Evolutionary conservation across 2,888 invertebrate species (phyloP), one percentile per base, ranked within the genome.

Genomic region (Halictus quadricinctus): DNA sequence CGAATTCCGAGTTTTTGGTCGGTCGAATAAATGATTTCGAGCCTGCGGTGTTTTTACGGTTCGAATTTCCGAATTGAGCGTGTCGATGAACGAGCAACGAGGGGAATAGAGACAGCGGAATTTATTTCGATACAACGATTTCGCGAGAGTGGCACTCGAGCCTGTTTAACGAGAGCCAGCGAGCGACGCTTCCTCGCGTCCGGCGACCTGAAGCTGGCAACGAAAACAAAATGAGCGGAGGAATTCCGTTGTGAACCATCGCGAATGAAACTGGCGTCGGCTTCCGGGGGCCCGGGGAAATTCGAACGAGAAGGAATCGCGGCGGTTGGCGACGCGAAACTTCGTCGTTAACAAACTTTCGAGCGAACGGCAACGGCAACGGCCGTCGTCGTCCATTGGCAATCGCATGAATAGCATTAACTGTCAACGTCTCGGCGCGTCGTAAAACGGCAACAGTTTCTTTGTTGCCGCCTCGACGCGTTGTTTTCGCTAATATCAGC

Each of bases 361-460:
- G 21, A 54, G 21, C 58, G 69, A 54, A 13, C 5, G 76, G 18
- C 72, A 64, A 72, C 54, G 41, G 25, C 75, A 43, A 60, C 48
- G 50, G 21, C 8, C 8, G 21, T 21, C 21, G 21, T 21, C 18
- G 18, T 18, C 21, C 72, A 85, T 77, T 60, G 79, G 72, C 60
- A 25, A 13, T 60, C n/a, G 46, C 46, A 60, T 74, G 86, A 86
- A 85, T 85, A 72, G 66, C 69, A 85, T 86, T 85, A 78, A 54
- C 80, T 73, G 86, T 81, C 75, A 54, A n/a, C 73, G 54, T 74
- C 50, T 13, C 50, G 66, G 70, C 70, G 83, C 76, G 64, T 79
- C 72, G 85, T 80, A 83, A 80, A 80, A 75, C 25, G 66, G 72
- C 25, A 41, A 21, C 54, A 8, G 21, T 54, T 21, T 54, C 54